A percentile compares a stretch with the other conserved stretches of the same genome.
phyloP scores from a whole-genome alignment of 1,140 invertebrate species.

The Camponotus floridanus region DNA sequence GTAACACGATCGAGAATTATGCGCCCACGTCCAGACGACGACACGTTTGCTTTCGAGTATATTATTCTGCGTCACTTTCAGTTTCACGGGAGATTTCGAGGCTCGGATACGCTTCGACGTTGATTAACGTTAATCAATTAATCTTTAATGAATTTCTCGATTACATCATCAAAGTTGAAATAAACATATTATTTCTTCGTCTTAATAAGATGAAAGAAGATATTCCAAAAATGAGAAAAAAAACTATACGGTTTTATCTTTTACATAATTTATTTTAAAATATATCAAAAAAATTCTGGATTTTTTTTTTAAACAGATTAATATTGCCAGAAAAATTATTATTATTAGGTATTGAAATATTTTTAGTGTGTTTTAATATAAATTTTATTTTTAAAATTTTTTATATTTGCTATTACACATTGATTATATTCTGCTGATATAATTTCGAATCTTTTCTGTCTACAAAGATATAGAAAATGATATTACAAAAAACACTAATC shows the following conservation, averaged over 20 bases:
- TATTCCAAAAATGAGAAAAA: neutral
- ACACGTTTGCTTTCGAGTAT: neutral
- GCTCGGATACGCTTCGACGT: neutral
- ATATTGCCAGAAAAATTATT: neutral
- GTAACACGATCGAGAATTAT: slow-evolving; percentile 48
- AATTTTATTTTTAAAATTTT: neutral
- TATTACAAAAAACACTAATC: neutral
- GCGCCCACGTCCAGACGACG: slow-evolving; percentile 21
- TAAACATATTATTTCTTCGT: neutral
- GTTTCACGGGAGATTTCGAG: neutral
- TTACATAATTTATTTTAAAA: neutral
- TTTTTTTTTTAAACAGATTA: neutral
- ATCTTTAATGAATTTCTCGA: neutral
- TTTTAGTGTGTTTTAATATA: neutral
- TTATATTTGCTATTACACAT: neutral
- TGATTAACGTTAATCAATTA: slow-evolving; percentile 13
- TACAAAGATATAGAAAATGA: neutral
- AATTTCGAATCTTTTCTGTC: neutral
- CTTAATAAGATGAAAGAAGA: neutral
- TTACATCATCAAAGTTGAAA: neutral
- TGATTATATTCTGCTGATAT: neutral
- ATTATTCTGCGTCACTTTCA: slow-evolving; percentile 28
- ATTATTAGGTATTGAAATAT: neutral
- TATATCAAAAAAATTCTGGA: neutral
- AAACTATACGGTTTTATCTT: neutral